Conservation (phyloP, 2,797 vertebrate genomes). For the Tapera naevia region DNA sequence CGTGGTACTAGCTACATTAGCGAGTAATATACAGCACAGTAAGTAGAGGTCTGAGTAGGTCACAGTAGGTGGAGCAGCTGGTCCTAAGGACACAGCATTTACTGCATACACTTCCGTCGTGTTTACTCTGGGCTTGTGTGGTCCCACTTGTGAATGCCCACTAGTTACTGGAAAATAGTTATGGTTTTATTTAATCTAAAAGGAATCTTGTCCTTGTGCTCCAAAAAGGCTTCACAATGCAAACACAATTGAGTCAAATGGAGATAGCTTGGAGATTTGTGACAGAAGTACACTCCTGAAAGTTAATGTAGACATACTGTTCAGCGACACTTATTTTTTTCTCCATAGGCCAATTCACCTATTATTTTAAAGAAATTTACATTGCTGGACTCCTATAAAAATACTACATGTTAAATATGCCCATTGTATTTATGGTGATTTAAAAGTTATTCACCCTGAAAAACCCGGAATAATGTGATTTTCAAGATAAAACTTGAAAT, state of each 20-base stretch:
- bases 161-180: too few relatives aligned
- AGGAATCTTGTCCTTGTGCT: neutral
- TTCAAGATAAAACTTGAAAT: neutral
- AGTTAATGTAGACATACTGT: neutral
- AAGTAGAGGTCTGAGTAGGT: neutral
- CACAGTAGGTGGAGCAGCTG: neutral
- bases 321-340: neutral
- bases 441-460: neutral
- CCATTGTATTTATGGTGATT: neutral
- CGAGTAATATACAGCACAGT: neutral
- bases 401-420: neutral
- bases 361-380: neutral
- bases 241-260: neutral
- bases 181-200: neutral
- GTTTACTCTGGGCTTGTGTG: neutral
- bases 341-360: neutral
- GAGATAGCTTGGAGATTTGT: neutral
- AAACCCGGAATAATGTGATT: neutral
- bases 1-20: neutral
- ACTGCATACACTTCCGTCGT: accelerated
- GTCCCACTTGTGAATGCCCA: too few relatives aligned
- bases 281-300: neutral
- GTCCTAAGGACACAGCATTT: neutral
- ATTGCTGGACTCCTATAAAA: neutral
- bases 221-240: neutral